Percentiles rank a stretch among this genome's conserved stretches.
phyloP scores from a whole-genome alignment of 2,888 invertebrate species.

The Phortica okadai region DNA sequence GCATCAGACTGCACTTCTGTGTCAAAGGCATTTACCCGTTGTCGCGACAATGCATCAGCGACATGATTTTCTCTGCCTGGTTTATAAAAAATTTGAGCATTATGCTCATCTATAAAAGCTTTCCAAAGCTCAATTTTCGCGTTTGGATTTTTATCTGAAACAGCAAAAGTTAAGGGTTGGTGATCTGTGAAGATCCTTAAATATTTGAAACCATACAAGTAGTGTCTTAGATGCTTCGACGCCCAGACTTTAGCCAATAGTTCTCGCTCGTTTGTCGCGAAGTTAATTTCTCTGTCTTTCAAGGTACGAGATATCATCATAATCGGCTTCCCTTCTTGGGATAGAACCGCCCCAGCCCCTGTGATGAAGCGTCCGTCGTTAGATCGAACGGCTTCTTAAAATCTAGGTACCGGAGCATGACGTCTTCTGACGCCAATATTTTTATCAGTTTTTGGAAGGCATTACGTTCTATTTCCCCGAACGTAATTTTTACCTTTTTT shows the following conservation, averaged over 20 bases:
- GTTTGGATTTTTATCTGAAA: slow-evolving; percentile 14
- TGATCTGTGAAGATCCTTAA: slow-evolving; percentile 36
- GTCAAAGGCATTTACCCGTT: background rate
- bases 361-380: slow-evolving; percentile 61
- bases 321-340: slow-evolving; percentile 51
- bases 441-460: slow-evolving; percentile 34
- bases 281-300: slow-evolving; percentile 24
- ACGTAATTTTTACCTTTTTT: slow-evolving; percentile 27
- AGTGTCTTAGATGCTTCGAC: slow-evolving; percentile 23
- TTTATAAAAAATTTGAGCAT: background rate
- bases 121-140: slow-evolving; percentile 29
- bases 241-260: slow-evolving; percentile 37
- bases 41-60: background rate
- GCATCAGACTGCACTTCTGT: no score
- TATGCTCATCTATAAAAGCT: slow-evolving; percentile 19
- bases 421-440: slow-evolving; percentile 25
- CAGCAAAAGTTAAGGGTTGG: background rate
- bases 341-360: slow-evolving; percentile 58
- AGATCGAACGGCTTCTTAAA: slow-evolving; percentile 40
- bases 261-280: slow-evolving; percentile 34
- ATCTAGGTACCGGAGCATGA: slow-evolving; percentile 38
- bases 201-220: slow-evolving; percentile 29
- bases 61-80: slow-evolving; percentile 21
- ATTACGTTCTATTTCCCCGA: slow-evolving; percentile 27
- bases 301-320: slow-evolving; percentile 36